These are phyloP conservation scores for Xiphophorus maculatus DNA, from an alignment of 2,113 vertebrate genomes.

Conservation along the genomic window DNA sequence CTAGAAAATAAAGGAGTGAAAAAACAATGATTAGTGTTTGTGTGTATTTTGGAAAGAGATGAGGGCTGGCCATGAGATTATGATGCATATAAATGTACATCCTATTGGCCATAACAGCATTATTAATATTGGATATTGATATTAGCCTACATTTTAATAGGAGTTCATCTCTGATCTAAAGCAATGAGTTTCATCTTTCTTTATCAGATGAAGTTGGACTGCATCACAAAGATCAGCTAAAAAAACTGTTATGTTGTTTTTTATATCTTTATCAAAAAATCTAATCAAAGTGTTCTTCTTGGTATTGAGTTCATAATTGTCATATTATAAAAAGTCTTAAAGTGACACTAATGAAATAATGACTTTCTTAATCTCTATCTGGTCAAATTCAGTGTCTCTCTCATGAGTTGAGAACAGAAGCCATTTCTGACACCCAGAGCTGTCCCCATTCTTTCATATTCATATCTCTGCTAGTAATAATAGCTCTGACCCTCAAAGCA, in stretches of 20 bases:
- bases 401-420: constrained; percentile 26
- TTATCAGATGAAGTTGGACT: neutral
- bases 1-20: neutral
- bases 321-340: neutral
- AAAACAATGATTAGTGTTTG: neutral
- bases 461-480: constrained; percentile 61
- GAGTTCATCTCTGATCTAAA: neutral
- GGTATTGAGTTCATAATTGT: neutral
- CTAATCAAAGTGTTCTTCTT: too few relatives aligned
- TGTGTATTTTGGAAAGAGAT: neutral
- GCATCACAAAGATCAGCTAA: neutral
- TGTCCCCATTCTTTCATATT: constrained; percentile 52
- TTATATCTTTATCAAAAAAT: too few relatives aligned
- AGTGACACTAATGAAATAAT: neutral
- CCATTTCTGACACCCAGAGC: constrained; percentile 25
- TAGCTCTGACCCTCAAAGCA: constrained; percentile 67
- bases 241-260: neutral
- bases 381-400: constrained; percentile 28
- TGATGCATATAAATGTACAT: neutral
- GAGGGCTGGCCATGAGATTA: too few relatives aligned
- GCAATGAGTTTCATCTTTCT: neutral
- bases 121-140: neutral
- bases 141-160: neutral
- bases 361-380: neutral
- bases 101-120: neutral